Base-by-base conservation (phyloP, 2,797 vertebrate species). In the Odontamblyopus rebecca region DNA sequence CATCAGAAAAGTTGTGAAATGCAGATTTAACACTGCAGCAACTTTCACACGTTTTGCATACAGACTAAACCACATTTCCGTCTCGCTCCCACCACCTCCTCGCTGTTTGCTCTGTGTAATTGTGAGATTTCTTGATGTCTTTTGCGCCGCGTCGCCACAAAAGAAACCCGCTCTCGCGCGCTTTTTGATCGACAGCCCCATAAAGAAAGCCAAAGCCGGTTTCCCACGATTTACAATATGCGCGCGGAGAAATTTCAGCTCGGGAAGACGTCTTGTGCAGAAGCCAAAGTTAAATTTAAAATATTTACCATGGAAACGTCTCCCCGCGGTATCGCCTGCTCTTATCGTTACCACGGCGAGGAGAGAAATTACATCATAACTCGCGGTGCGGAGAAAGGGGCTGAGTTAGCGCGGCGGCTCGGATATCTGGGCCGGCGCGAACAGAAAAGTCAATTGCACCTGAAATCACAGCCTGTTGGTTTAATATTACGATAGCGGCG, bases 361-460 rank as follows among this genome's bases (percentile, higher is more conserved):
- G 71, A 73, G 74, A 79, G 27, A 79, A 85, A 91, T 87, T 70
- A 86, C 85, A 87, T 88, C 85, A 86, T 86, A 87, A 88, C 78
- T 87, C 83, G 81, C 54, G 72, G 81, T n/a, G 76, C 73, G 84
- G 70, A 83, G 74, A 88, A 69, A 81, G 75, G 75, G 76, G 72
- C 83, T 71, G 82, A 84, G 83, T 53, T 76, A 74, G 73, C 75
- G 59, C 66, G 67, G 74, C 75, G 61, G 77, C 38, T 75, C 78
- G 76, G 79, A 85, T 81, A 79, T 13, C 66, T 56, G 70, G 63
- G 75, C 74, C 12, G 71, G 18, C 59, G 74, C 67, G 0, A 67
- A 78, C 2, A 61, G 59, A 71, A 70, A 80, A 70, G 30, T 70
- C 72, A 44, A 72, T 51, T 68, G 75, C 70, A 78, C 63, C 70